Evolutionary conservation across 2,113 vertebrate species (phyloP), one percentile per base, ranked within the genome.

Genomic region (Corythornis vintsioides): DNA sequence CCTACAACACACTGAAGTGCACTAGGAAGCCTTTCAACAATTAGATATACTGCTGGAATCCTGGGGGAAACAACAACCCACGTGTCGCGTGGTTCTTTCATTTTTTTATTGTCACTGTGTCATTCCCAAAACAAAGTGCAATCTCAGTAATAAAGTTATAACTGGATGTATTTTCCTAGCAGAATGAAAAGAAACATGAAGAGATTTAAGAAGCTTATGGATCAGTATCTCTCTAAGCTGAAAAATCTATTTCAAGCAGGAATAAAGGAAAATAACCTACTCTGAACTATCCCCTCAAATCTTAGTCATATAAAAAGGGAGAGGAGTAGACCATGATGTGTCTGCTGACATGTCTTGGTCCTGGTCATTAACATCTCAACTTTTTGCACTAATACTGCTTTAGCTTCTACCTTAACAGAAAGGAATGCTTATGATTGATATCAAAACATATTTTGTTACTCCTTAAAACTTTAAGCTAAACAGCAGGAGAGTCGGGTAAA

Each of bases 11-110:
- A 66, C 18, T 2, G 66, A 92, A 92, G 88, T 89, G 42, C 78
- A 89, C 71, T 76, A 85, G 77, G 89, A 96, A 94, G 86, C 74
- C 59, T 93, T 92, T 90, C 77, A 92, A 61, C 86, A 89, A 63
- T 72, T 24, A 82, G 45, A 96, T 72, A 75, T 5, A n/a, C 70
- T 88, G 60, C 63, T 73, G 45, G 22, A 75, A 76, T 42, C 50
- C 80, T 13, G 22, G 56, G 29, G 35, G 25, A 11, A 6, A 9
- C 2, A 15, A 8, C 75, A 78, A n/a, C 6, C 2, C 47, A 40
- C 21, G 42, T 64, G 65, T 90, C 63, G 20, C 47, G 86, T 7
- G 38, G 57, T n/a, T 65, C 53, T 57, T 59, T 20, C 50, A 76
- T 63, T 93, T 75, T 42, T 35, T 43, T 40, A 63, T 17, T 69